Percentiles rank a stretch among this genome's conserved stretches.
phyloP scores from a whole-genome alignment of 2,113 vertebrate genomes.

The Macaca mulatta region DNA sequence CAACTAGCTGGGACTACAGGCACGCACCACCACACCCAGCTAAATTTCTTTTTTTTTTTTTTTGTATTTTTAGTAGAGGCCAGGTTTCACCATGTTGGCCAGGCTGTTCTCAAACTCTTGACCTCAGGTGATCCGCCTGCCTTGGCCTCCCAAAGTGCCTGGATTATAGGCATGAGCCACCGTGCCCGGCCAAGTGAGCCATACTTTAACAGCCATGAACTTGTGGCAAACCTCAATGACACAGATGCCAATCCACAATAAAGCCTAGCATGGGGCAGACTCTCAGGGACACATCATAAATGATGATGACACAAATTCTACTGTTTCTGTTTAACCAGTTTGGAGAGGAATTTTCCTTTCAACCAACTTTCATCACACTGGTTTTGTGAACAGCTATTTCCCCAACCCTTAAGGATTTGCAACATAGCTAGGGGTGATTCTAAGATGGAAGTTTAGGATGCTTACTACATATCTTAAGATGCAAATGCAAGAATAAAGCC shows the following conservation, averaged over 20 bases:
- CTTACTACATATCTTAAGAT: background rate
- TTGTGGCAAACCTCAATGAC: background rate
- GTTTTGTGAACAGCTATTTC: background rate
- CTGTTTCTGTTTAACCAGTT: background rate
- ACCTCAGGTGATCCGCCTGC: too few species aligned
- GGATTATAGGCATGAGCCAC: too few species aligned
- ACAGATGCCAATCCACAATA: background rate
- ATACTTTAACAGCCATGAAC: background rate
- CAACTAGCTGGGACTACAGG: too few species aligned
- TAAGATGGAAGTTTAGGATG: background rate
- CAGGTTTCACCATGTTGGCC: too few species aligned
- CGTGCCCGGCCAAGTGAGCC: background rate
- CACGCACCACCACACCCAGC: too few species aligned
- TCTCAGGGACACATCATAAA: background rate
- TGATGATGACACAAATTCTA: background rate
- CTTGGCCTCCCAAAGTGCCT: too few species aligned
- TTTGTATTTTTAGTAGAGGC: too few species aligned
- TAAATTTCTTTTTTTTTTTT: too few species aligned
- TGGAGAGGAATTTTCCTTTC: background rate
- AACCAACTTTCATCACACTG: background rate
- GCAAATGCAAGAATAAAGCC: conserved; percentile 10
- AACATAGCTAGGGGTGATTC: background rate
- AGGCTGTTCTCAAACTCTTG: too few species aligned
- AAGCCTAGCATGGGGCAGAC: background rate
- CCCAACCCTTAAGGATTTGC: background rate